Evolutionary conservation across 2,113 vertebrate genomes (phyloP), one percentile per base, ranked within the genome.

Genomic region (Cebidichthys violaceus): DNA sequence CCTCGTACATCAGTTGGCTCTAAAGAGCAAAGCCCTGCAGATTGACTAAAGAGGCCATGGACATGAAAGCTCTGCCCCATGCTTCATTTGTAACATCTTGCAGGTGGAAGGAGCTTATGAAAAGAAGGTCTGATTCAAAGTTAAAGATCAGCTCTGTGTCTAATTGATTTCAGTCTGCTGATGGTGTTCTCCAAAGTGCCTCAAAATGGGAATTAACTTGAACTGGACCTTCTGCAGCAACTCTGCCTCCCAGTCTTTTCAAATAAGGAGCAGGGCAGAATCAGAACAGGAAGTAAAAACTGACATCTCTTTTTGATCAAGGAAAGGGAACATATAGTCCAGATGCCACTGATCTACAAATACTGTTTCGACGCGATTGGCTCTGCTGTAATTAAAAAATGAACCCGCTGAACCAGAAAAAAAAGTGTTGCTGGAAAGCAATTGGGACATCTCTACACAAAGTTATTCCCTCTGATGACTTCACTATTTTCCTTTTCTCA

Each of bases 141-240:
- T 64, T 68, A 59, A 86, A 86, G 70, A 76, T 87, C 86, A 86
- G n/a, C 41, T 41, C 15, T 31, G 75, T 20, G 13, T 79, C 22
- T n/a, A 55, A 83, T 83, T 75, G 85, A 89, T 89, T 86, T 82
- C 10, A 70, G n/a, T 73, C 17, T 17, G 29, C 52, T 61, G 72
- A 85, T 81, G 59, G 67, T 57, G 76, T 83, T 79, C 69, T 75
- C 47, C 29, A 76, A 75, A 75, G 77, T 31, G 47, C 50, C 18
- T 84, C 22, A 27, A 50, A 43, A 69, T 24, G 15, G 75, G 71
- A 79, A 67, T 67, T 31, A 24, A 27, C 52, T 70, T 37, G 9
- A 67, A 20, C 29, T 43, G 31, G 47, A 73, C 35, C 50, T 61
- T 82, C 39, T 18, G 11, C 47, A 17, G 3, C 4, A 57, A 2